Evolutionary conservation across 1,140 invertebrate genomes (phyloP), one percentile per base, ranked within the genome.

Genomic region (Maniola jurtina): DNA sequence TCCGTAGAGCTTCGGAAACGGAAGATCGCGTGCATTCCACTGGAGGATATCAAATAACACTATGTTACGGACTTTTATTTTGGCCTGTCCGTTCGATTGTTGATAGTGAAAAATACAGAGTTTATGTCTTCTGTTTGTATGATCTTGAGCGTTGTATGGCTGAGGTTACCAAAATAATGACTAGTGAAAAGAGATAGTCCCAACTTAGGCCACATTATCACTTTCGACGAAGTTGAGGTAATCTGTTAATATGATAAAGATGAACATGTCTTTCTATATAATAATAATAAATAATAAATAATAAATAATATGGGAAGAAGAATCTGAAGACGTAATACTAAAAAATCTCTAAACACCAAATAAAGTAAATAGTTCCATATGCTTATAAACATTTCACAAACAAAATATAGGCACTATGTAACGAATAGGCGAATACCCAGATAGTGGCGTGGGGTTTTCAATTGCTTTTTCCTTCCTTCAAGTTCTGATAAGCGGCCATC

Each of bases 41-140:
- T 13, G 0, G 9, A n/a, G 16, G 13, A 25, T 16, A 52, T 15
- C 15, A 25, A 25, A 52, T 52, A 52, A 52, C 48, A 52, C 48
- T 52, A 52, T 10, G 25, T 52, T 52, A 52, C 6, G 25, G 0
- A 7, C 48, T 15, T 52, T 52, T 52, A 52, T 52, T 52, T 52
- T 7, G 14, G 10, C 14, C 48, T 6, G 15, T 52, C 13, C 45
- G 6, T 48, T 1, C n/a, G n/a, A 1, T 13, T 42, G 40, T 1
- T 5, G 13, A 42, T 42, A 42, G 0, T 42, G 13, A 2, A 42
- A 13, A 10, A 42, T 42, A 42, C 9, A 42, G 13, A 25, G 25
- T 25, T 25, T 25, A 25, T 25, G 4, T 25, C 25, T 25, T 25
- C 25, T 25, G 25, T 25, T 25, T 4, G 25, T 25, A 25, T 4